phyloP scores from a whole-genome alignment of 2,113 vertebrate species.

The Strigops habroptila region DNA sequence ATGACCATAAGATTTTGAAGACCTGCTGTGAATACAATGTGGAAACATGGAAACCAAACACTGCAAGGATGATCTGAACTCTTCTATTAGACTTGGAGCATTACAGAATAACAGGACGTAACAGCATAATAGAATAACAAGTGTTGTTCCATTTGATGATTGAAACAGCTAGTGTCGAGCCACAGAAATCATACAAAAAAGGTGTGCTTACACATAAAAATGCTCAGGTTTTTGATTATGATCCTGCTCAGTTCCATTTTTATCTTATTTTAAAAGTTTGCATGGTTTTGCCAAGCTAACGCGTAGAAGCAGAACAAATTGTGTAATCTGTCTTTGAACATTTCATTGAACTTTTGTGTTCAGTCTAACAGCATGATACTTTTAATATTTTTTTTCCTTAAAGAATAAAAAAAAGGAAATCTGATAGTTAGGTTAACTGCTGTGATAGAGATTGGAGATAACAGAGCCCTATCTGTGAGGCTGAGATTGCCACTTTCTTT shows the following conservation, averaged over 20 bases:
- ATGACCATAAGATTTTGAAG: background rate
- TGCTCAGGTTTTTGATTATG: background rate
- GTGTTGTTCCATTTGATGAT: background rate
- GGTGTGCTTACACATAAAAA: background rate
- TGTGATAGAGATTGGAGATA: constrained; percentile 4
- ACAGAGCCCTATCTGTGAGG: background rate
- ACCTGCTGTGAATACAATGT: background rate
- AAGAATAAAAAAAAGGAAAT: background rate
- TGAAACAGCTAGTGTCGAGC: background rate
- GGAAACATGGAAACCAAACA: background rate
- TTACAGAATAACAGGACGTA: background rate
- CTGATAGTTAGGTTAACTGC: background rate
- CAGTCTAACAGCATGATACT: background rate
- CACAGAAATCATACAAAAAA: background rate
- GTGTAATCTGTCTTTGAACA: background rate
- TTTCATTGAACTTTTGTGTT: background rate
- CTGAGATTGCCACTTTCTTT: background rate
- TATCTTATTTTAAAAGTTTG: background rate
- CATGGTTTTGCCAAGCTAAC: background rate
- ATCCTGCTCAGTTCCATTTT: background rate
- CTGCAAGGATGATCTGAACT: background rate
- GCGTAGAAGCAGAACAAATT: background rate
- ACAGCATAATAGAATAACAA: background rate
- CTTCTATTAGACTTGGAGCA: background rate
- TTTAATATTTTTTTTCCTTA: background rate